phyloP scores from a whole-genome alignment of 2,113 vertebrate genomes.

The Gopherus evgoodei region DNA sequence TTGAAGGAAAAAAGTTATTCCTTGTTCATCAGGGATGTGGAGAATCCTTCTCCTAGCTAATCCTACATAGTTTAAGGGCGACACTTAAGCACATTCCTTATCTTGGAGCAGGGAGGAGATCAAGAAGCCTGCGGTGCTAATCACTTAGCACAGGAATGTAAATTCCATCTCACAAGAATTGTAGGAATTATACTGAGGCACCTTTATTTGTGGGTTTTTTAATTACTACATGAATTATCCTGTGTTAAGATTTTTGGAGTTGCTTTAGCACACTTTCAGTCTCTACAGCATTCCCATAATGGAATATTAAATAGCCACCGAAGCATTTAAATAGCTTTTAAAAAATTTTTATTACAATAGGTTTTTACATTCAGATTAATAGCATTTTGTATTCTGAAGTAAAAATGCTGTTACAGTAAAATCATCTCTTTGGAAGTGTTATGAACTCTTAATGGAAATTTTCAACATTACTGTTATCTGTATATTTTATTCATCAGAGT shows the following conservation, averaged over 20 bases:
- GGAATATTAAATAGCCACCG: background rate
- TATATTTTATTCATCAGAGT: constrained; percentile 42
- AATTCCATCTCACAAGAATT: background rate
- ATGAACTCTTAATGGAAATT: background rate
- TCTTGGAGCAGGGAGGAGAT: background rate
- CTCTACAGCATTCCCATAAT: background rate
- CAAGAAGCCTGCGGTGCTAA: background rate
- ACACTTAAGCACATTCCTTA: background rate
- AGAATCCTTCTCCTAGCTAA: constrained; percentile 44
- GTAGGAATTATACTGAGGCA: background rate
- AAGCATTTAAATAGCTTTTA: background rate
- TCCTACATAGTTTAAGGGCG: constrained; percentile 38
- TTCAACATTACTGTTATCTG: constrained; percentile 3
- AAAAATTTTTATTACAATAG: background rate
- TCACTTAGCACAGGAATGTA: constrained; percentile 51
- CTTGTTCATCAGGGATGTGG: constrained; percentile 40
- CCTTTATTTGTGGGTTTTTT: background rate
- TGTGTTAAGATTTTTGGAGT: background rate
- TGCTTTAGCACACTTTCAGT: background rate
- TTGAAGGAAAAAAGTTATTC: constrained; percentile 45
- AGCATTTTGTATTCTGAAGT: background rate
- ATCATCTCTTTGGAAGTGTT: background rate
- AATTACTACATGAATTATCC: background rate
- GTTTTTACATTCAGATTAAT: background rate
- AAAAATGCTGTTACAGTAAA: background rate